Evolutionary conservation across 2,888 invertebrate genomes (phyloP).

Genomic region (Argyra leucocephala): DNA sequence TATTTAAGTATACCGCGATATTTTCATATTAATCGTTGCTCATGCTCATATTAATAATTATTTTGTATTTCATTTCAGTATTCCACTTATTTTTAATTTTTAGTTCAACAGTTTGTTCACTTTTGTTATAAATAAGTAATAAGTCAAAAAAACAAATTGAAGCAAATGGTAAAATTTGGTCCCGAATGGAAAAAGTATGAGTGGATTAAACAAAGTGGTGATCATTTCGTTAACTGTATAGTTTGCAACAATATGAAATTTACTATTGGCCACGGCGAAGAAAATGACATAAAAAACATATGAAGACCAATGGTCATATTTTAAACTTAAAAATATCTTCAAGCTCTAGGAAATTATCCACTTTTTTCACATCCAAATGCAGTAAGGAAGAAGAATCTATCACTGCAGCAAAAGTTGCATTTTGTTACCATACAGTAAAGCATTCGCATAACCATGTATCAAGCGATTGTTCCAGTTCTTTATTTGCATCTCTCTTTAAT

Average conservation of each 20-base stretch:
- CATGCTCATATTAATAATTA: not conserved
- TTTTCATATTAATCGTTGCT: conserved; percentile 7
- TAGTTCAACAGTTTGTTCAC: not conserved
- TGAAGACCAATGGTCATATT: conserved; percentile 8
- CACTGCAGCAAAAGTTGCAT: conserved; percentile 7
- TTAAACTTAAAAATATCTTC: conserved; percentile 5
- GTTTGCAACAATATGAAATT: conserved; percentile 8
- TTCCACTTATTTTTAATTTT: conserved; percentile 7
- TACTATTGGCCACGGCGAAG: conserved; percentile 7
- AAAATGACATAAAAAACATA: conserved; percentile 8
- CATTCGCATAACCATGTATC: conserved; percentile 8
- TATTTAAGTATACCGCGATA: conserved; percentile 1
- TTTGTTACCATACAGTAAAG: conserved; percentile 8
- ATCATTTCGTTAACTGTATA: conserved; percentile 5
- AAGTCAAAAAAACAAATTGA: conserved; percentile 7
- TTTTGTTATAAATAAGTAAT: conserved; percentile 9
- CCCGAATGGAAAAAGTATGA: conserved; percentile 8
- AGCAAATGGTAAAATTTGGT: conserved; percentile 8
- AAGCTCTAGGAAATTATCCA: not conserved
- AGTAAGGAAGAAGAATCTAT: conserved; percentile 5
- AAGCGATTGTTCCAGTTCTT: conserved; percentile 9
- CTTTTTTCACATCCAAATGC: conserved; percentile 5
- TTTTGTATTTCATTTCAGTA: conserved; percentile 8
- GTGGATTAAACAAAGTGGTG: conserved; percentile 8
- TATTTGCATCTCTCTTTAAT: conserved; percentile 8